phyloP scores from a whole-genome alignment of 2,888 invertebrate genomes.

The Brachypalpus laphriformis region DNA sequence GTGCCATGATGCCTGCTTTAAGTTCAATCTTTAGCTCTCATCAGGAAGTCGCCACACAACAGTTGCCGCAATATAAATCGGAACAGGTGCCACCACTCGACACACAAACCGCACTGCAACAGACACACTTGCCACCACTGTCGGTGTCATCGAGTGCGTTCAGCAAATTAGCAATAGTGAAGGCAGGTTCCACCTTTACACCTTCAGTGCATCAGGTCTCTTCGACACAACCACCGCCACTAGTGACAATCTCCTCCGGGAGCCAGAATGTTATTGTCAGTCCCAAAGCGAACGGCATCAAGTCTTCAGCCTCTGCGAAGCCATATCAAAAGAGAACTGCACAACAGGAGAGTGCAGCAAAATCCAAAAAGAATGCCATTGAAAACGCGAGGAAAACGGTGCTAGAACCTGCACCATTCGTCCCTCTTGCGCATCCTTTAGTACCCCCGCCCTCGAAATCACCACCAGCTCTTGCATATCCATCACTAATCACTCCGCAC shows the following conservation, averaged over 20 bases:
- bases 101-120: conserved; percentile 71
- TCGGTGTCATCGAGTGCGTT: conserved; percentile 68
- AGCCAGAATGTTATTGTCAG: conserved; percentile 52
- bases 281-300: conserved; percentile 64
- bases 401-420: conserved; percentile 6
- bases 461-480: conserved; percentile 55
- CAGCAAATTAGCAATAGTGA: conserved; percentile 64
- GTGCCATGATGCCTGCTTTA: conserved; percentile 77
- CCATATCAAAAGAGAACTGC: conserved; percentile 78
- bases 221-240: conserved; percentile 77
- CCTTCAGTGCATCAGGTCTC: conserved; percentile 64
- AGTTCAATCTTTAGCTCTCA: conserved; percentile 80
- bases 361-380: conserved; percentile 49
- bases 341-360: conserved; percentile 70
- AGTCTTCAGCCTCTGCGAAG: conserved; percentile 75
- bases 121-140: conserved; percentile 57
- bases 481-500: conserved; percentile 11
- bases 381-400: conserved; percentile 27
- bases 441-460: conserved; percentile 53
- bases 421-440: conserved; percentile 25
- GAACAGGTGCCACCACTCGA: conserved; percentile 64
- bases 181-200: conserved; percentile 48
- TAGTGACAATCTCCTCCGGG: conserved; percentile 77
- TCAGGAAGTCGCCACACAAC: conserved; percentile 65
- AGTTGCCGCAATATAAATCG: conserved; percentile 70